Conservation (phyloP, 2,113 vertebrate genomes). For the Hassar affinis region DNA sequence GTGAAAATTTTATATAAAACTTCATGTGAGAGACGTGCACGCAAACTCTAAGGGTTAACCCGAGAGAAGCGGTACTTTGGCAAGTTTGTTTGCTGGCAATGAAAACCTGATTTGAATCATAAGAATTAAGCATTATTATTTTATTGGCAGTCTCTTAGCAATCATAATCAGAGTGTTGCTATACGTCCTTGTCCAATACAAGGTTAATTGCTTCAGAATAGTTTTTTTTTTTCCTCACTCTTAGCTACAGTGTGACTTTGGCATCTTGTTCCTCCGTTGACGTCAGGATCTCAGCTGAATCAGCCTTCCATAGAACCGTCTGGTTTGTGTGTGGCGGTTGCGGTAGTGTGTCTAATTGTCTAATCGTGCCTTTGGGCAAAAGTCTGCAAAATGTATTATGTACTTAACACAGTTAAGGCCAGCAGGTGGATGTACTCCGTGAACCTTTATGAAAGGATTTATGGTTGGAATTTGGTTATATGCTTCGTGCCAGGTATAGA, state of each 20-base stretch:
- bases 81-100: conserved; percentile 23
- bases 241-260: neutral
- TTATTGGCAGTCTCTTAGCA: neutral
- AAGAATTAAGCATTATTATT: neutral
- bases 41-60: too few relatives aligned
- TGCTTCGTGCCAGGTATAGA: neutral
- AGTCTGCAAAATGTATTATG: conserved; percentile 23
- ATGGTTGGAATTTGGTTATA: neutral
- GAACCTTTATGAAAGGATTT: conserved; percentile 10
- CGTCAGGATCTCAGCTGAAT: conserved; percentile 17
- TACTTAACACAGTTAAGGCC: neutral
- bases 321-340: conserved; percentile 27
- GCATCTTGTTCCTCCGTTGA: neutral
- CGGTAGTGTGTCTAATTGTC: conserved; percentile 18
- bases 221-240: neutral
- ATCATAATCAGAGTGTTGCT: neutral
- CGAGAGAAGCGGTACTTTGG: neutral
- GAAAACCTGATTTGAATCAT: conserved; percentile 32
- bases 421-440: conserved; percentile 32
- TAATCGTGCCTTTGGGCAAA: conserved; percentile 23
- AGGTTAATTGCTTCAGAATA: neutral
- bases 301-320: conserved; percentile 1
- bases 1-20: neutral
- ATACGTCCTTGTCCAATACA: neutral
- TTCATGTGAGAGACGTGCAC: neutral